Evolutionary conservation across 1,140 invertebrate genomes (phyloP).

Genomic region (Ridgeia piscesae): DNA sequence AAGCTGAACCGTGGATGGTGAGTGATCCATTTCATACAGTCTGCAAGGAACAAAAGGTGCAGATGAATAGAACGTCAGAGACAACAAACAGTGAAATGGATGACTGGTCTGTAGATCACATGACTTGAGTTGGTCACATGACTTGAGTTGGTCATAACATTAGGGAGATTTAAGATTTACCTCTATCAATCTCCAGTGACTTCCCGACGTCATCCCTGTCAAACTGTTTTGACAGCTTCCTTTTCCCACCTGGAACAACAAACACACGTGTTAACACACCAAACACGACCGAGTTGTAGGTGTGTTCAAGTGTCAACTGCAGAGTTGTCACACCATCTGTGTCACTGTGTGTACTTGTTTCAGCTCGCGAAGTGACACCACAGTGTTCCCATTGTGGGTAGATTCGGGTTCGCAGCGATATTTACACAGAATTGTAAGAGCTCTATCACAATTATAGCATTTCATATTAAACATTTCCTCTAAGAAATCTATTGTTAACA

Average conservation of each 20-base stretch:
- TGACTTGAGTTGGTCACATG: not conserved
- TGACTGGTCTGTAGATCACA: not conserved
- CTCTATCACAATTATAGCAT: no score
- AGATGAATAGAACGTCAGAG: not conserved
- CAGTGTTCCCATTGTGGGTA: no score
- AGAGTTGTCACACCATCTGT: not conserved
- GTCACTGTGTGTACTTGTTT: not conserved
- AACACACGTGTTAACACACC: not conserved
- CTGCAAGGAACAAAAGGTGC: not conserved
- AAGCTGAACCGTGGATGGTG: not conserved
- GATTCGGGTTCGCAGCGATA: no score
- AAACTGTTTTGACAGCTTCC: constrained; percentile 13
- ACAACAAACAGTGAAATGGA: not conserved
- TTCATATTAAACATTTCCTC: not conserved
- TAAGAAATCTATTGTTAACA: constrained; percentile 2
- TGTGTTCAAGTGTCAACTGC: not conserved
- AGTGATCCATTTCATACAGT: not conserved
- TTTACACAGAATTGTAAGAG: no score
- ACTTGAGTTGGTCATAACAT: not conserved
- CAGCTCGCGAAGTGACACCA: not conserved
- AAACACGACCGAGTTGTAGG: no score
- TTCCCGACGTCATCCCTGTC: not conserved
- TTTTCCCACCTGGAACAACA: constrained; percentile 2
- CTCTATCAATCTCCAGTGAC: constrained; percentile 21
- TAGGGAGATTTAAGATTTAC: not conserved